Conservation (phyloP, 2,888 invertebrate genomes). For the Chrysodeixis includens region DNA sequence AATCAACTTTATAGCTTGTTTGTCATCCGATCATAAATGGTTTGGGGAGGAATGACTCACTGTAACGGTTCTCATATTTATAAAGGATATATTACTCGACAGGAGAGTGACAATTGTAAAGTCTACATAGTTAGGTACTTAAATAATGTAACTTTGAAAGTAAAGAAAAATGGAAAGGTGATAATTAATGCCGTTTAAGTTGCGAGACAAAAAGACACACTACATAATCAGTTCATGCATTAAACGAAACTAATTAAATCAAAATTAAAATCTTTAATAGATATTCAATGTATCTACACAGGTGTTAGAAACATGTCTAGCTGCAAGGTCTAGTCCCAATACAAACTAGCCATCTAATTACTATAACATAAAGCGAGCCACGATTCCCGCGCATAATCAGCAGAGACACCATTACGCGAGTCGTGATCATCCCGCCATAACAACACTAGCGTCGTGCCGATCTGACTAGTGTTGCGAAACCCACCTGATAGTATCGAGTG, state of each 20-base stretch:
- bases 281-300: not conserved
- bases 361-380: constrained; percentile 17
- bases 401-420: constrained; percentile 27
- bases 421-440: constrained; percentile 37
- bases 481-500: constrained; percentile 52
- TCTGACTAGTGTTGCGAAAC: constrained; percentile 43
- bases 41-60: not conserved
- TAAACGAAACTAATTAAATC: not conserved
- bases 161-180: too few relatives aligned
- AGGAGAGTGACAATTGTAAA: not conserved
- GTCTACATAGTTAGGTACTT: not conserved
- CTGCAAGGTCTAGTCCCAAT: not conserved
- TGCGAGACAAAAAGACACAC: too few relatives aligned
- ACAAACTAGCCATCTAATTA: constrained; percentile 21
- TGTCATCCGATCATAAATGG: constrained; percentile 6
- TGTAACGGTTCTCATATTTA: not conserved
- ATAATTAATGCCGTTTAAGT: too few relatives aligned
- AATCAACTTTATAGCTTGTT: constrained; percentile 5
- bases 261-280: not conserved
- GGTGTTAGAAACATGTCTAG: constrained; percentile 1
- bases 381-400: constrained; percentile 31
- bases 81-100: not conserved
- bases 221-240: too few relatives aligned
- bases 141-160: not conserved
- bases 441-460: constrained; percentile 31